Base-by-base conservation (phyloP, 2,888 invertebrate species). In the Caenorhabditis virilis region DNA sequence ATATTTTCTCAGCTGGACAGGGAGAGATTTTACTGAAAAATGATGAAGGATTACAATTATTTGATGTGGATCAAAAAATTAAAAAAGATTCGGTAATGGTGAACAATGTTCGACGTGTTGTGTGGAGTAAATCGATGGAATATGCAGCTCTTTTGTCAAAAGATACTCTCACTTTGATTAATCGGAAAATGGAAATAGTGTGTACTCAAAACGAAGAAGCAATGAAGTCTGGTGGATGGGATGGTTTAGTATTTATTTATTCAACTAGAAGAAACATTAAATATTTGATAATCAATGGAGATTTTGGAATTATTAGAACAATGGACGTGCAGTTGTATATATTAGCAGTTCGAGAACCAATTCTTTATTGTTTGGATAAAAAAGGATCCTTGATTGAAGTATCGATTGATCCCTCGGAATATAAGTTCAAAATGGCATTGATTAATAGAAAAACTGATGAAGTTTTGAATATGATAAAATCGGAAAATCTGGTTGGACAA, bases 201-300 rank as follows among this genome's bases (percentile, higher is more conserved):
- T 95, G 95, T 84, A 90, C 91, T 0, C 89, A 98, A 55, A 93
- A 95, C 54, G 98, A 99, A 85, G 95, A 92, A 73, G 91, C 93
- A 53, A 93, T 99, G 4, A 98, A 98, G 86, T 94, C 94, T 0
- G 98, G 95, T 0, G 93, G 95, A 4, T 99, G 97, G 91, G 98
- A 98, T 83, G 90, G 90, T 46, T 93, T 94, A 0, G 95, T 98
- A 2, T 95, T 99, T 80, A 91, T 98, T 68, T 99, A 98, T 84
- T 99, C 97, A 7, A 99, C 98, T 0, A 92, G 93, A 75, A 98
- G 97, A 84, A 98, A 98, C 84, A 97, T 98, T 83, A 99, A 98
- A 45, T 66, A 75, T 59, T 73, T 73, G 25, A 66, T 76, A 30
- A 61, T 55, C n/a, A 72, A 38, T 74, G 91, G 91, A 0, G 98